A percentile compares a stretch with the other conserved stretches of the same genome.
Evolutionary conservation across 30 jellyfish, hydroid and myxozoan genomes (phyloP).

Genomic region (Catostylus mosaicus): DNA sequence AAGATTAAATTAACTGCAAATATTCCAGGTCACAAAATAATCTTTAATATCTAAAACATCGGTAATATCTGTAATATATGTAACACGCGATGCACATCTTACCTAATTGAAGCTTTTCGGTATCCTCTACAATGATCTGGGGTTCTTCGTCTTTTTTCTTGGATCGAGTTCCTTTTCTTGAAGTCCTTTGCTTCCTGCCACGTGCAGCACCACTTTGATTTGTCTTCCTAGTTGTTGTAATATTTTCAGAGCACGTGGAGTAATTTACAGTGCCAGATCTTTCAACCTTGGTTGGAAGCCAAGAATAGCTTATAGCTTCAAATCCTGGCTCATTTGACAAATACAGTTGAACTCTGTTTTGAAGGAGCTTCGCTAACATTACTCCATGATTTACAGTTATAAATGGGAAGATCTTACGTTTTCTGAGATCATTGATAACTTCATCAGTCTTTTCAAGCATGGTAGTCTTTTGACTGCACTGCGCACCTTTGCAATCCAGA

Average conservation of each 20-base stretch:
- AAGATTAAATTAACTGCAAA: too few relatives aligned
- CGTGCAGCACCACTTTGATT: neutral
- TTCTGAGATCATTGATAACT: constrained; percentile 3
- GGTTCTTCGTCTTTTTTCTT: constrained; percentile 5
- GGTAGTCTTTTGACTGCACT: neutral
- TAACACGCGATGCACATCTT: too few relatives aligned
- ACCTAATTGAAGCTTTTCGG: neutral
- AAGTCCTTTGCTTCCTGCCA: constrained; percentile 12
- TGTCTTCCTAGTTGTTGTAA: too few relatives aligned
- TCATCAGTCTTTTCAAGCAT: constrained; percentile 1
- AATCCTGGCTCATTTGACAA: constrained; percentile 31
- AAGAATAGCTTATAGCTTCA: neutral
- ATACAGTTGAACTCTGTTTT: constrained; percentile 6
- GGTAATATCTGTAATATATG: too few relatives aligned
- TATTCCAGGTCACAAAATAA: too few relatives aligned
- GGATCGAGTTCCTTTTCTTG: neutral
- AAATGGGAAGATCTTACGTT: neutral
- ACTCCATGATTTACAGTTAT: constrained; percentile 1
- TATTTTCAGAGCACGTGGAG: neutral
- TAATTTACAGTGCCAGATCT: too few relatives aligned
- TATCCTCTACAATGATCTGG: neutral
- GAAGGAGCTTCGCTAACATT: constrained; percentile 14
- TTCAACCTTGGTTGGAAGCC: constrained; percentile 3
- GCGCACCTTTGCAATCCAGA: constrained; percentile 19
- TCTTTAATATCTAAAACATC: too few relatives aligned